Evolutionary conservation across 30 jellyfish, hydroid and myxozoan species (phyloP).

Genomic region (Hydractinia symbiolongicarpus): DNA sequence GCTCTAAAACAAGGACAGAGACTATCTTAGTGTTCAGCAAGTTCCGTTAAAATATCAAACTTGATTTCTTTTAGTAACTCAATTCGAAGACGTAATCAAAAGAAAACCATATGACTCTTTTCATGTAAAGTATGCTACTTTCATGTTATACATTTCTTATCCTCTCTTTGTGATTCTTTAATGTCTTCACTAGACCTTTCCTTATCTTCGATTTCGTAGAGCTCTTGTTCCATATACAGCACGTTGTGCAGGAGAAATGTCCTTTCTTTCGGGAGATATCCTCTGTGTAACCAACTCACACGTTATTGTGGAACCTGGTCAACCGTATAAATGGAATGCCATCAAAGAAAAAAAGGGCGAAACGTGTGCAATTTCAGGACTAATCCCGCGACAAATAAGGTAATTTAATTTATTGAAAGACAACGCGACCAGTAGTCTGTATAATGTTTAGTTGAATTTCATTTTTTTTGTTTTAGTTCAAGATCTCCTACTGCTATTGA

Average conservation of each 20-base stretch:
- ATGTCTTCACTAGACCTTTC: no score
- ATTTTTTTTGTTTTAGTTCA: not conserved
- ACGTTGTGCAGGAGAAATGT: conserved; percentile 14
- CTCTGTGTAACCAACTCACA: conserved; percentile 7
- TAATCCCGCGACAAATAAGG: conserved; percentile 4
- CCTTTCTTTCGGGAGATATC: not conserved
- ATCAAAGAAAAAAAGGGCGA: not conserved
- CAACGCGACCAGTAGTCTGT: no score
- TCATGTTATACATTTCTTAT: not conserved
- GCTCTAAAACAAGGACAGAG: no score
- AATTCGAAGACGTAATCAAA: not conserved
- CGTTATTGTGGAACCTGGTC: conserved; percentile 1
- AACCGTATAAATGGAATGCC: conserved; percentile 6
- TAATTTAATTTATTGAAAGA: not conserved
- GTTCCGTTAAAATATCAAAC: no score
- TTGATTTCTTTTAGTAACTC: not conserved
- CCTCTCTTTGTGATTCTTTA: no score
- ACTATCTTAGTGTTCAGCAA: no score
- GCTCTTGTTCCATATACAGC: not conserved
- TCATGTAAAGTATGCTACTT: not conserved
- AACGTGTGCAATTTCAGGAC: not conserved
- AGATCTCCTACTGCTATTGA: conserved; percentile 13
- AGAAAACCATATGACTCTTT: not conserved
- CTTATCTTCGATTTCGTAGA: not conserved
- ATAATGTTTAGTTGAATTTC: not conserved